These are phyloP conservation scores for Forbesichthys papilliferus DNA, from an alignment of 2,113 vertebrate genomes.

Conservation along the genomic window DNA sequence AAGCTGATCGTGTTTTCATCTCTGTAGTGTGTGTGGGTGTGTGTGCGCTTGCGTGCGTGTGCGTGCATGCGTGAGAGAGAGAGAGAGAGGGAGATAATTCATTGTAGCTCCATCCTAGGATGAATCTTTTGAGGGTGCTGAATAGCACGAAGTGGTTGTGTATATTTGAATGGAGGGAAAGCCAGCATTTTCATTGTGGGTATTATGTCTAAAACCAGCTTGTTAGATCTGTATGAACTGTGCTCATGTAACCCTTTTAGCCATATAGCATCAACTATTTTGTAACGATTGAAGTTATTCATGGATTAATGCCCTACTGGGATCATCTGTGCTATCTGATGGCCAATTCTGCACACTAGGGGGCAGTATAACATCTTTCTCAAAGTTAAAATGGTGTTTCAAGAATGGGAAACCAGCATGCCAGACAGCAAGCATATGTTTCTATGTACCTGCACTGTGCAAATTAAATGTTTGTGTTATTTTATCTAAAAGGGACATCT, in stretches of 20 bases:
- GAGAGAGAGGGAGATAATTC: slow-evolving; percentile 15
- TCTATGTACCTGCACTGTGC: slow-evolving; percentile 54
- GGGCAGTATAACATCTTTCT: slow-evolving; percentile 42
- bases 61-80: slow-evolving; percentile 3
- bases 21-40: slow-evolving; percentile 41
- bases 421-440: slow-evolving; percentile 50
- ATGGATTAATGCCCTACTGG: too few species aligned
- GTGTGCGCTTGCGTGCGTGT: slow-evolving; percentile 2
- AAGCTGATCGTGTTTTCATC: slow-evolving; percentile 57
- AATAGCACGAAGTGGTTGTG: too few species aligned
- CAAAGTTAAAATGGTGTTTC: slow-evolving; percentile 16
- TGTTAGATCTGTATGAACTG: slow-evolving; percentile 15
- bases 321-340: slow-evolving; percentile 42
- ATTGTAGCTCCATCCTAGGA: slow-evolving; percentile 39
- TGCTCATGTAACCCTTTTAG: slow-evolving; percentile 15
- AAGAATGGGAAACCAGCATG: slow-evolving; percentile 12
- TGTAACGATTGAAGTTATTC: background rate
- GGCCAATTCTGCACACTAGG: slow-evolving; percentile 49
- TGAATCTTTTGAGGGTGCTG: slow-evolving; percentile 9
- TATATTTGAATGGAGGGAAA: slow-evolving; percentile 48
- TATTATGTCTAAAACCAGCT: slow-evolving; percentile 38
- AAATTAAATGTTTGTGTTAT: slow-evolving; percentile 17
- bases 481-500: slow-evolving; percentile 52
- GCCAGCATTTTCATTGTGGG: slow-evolving; percentile 27
- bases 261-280: slow-evolving; percentile 18